Evolutionary conservation across 2,113 vertebrate genomes (phyloP).

Genomic region (Nematolebias whitei): DNA sequence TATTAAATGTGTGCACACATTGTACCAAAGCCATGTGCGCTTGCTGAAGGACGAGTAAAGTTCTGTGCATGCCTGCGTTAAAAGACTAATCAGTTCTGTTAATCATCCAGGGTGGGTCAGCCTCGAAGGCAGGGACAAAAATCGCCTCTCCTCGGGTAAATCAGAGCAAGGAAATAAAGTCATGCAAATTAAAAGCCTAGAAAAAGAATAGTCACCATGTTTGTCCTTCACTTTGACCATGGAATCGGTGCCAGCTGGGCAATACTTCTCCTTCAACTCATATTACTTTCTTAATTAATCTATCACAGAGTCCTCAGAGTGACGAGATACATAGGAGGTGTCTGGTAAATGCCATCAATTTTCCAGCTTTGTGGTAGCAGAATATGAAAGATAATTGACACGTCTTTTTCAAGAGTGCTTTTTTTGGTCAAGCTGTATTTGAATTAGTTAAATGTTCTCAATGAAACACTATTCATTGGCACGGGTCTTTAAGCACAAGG

Average conservation of each 20-base stretch:
- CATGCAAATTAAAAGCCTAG: slow-evolving; percentile 62
- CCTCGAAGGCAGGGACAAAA: slow-evolving; percentile 52
- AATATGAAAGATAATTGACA: slow-evolving; percentile 53
- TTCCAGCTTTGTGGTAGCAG: slow-evolving; percentile 49
- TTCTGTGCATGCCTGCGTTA: slow-evolving; percentile 24
- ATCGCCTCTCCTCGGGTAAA: slow-evolving; percentile 60
- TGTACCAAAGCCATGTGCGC: slow-evolving; percentile 3
- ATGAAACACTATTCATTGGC: slow-evolving; percentile 20
- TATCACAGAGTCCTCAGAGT: slow-evolving; percentile 62
- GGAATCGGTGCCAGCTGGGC: slow-evolving; percentile 62
- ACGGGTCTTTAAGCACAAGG: slow-evolving; percentile 27
- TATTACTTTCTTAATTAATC: slow-evolving; percentile 75
- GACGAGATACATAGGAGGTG: slow-evolving; percentile 59
- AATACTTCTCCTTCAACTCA: slow-evolving; percentile 58
- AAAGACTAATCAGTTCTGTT: slow-evolving; percentile 67
- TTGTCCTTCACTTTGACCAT: slow-evolving; percentile 78
- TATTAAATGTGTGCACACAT: background rate
- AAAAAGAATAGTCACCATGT: slow-evolving; percentile 61
- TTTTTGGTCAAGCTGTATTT: slow-evolving; percentile 18
- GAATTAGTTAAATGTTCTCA: slow-evolving; percentile 14
- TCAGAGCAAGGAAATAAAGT: slow-evolving; percentile 70
- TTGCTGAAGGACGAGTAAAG: slow-evolving; percentile 50
- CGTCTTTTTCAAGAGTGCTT: slow-evolving; percentile 26
- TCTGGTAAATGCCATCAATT: slow-evolving; percentile 58
- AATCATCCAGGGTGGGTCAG: slow-evolving; percentile 69